Percentiles rank a stretch among this genome's conserved stretches.
Evolutionary conservation across 2,113 vertebrate genomes (phyloP).

Genomic region (Macrotus californicus): DNA sequence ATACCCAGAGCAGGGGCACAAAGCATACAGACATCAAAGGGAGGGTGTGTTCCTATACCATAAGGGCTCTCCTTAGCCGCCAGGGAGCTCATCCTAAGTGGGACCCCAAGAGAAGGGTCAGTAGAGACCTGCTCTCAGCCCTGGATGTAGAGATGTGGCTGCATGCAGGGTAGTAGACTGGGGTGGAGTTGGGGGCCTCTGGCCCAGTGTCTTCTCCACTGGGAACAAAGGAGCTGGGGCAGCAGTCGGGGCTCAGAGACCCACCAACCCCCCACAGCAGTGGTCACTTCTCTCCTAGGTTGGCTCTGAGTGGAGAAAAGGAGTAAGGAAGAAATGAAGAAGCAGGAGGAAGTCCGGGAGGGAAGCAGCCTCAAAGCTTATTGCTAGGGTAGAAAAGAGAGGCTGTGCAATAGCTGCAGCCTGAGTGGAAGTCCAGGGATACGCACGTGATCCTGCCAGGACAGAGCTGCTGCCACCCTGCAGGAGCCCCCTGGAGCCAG

Average conservation of each 20-base stretch:
- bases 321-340: not conserved
- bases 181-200: not conserved
- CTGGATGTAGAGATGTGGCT: not conserved
- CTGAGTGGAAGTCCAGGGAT: not conserved
- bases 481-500: not conserved
- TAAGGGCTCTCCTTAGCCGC: not conserved
- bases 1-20: not conserved
- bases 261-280: not conserved
- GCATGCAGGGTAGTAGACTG: fast-evolving
- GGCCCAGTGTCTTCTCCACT: not conserved
- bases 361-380: not conserved
- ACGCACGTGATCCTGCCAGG: not conserved
- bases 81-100: not conserved
- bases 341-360: fast-evolving
- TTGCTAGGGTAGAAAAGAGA: not conserved
- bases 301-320: not conserved
- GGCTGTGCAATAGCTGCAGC: not conserved
- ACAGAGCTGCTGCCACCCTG: not conserved
- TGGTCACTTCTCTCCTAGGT: not conserved
- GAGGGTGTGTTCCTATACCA: not conserved
- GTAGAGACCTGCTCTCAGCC: not conserved
- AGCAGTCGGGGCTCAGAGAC: not conserved
- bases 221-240: not conserved
- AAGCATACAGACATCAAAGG: not conserved
- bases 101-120: not conserved